Conservation (phyloP, 2,797 vertebrate genomes). For the Lagothrix lagotricha region DNA sequence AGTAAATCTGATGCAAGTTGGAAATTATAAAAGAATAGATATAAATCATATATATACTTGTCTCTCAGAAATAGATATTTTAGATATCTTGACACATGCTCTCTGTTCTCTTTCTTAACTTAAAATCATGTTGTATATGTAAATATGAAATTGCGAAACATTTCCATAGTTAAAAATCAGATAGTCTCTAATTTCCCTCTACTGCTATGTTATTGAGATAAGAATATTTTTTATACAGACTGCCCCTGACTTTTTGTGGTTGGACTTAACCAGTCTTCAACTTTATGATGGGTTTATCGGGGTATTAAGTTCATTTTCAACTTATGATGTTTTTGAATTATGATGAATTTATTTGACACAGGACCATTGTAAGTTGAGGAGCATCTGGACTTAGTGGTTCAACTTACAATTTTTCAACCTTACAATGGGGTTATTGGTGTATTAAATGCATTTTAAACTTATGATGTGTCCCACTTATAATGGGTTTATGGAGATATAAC, state of each 20-base stretch:
- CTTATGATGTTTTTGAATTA: not conserved
- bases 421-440: not conserved
- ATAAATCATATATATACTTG: not conserved
- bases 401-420: not conserved
- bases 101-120: not conserved
- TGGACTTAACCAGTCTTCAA: not conserved
- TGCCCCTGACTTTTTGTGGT: not conserved
- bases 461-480: not conserved
- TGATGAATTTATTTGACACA: not conserved
- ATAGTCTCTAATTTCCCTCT: not conserved
- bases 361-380: not conserved
- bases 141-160: not conserved
- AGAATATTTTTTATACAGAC: not conserved
- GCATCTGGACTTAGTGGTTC: not conserved
- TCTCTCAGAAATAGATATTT: not conserved
- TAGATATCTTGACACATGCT: not conserved
- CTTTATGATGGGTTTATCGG: not conserved
- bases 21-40: not conserved
- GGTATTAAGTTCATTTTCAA: not conserved
- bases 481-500: not conserved
- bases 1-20: not conserved
- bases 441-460: not conserved
- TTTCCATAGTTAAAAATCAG: not conserved
- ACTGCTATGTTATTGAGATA: not conserved
- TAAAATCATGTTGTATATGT: not conserved